A percentile compares a stretch with the other conserved stretches of the same genome.
Conservation (phyloP, 2,888 invertebrate species). For the Andrena bicolor region DNA sequence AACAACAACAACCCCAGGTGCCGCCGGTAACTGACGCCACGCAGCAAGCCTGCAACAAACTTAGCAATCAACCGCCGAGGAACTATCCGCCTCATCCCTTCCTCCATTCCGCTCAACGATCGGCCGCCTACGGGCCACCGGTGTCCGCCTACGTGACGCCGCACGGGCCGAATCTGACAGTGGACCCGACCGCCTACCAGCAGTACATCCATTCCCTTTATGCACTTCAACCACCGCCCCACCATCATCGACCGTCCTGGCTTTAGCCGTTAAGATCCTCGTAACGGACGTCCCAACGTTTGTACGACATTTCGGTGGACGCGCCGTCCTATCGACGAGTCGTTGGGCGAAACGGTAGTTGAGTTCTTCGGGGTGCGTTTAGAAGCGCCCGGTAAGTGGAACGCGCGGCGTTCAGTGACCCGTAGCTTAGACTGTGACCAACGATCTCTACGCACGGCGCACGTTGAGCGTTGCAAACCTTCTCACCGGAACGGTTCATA, state of each 20-base stretch:
- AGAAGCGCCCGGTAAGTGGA: too few species aligned
- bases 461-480: too few species aligned
- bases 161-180: slow-evolving; percentile 80
- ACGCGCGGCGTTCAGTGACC: too few species aligned
- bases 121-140: slow-evolving; percentile 81
- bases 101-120: slow-evolving; percentile 81
- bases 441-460: too few species aligned
- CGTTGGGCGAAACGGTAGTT: slow-evolving; percentile 21
- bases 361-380: too few species aligned
- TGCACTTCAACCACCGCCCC: slow-evolving; percentile 82
- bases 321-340: slow-evolving; percentile 1
- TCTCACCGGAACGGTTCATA: too few species aligned
- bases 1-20: slow-evolving; percentile 72
- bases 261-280: slow-evolving; percentile 79
- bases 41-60: slow-evolving; percentile 79
- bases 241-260: slow-evolving; percentile 83
- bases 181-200: slow-evolving; percentile 83
- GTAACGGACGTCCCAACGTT: slow-evolving; percentile 45
- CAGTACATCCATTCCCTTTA: slow-evolving; percentile 83
- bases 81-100: slow-evolving; percentile 82
- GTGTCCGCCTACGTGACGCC: slow-evolving; percentile 82
- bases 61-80: slow-evolving; percentile 79
- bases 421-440: too few species aligned
- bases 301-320: slow-evolving; percentile 48
- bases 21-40: slow-evolving; percentile 72